Evolutionary conservation across 2,888 invertebrate species (phyloP), one percentile per base, ranked within the genome.

Genomic region (Sussaba pulchella): DNA sequence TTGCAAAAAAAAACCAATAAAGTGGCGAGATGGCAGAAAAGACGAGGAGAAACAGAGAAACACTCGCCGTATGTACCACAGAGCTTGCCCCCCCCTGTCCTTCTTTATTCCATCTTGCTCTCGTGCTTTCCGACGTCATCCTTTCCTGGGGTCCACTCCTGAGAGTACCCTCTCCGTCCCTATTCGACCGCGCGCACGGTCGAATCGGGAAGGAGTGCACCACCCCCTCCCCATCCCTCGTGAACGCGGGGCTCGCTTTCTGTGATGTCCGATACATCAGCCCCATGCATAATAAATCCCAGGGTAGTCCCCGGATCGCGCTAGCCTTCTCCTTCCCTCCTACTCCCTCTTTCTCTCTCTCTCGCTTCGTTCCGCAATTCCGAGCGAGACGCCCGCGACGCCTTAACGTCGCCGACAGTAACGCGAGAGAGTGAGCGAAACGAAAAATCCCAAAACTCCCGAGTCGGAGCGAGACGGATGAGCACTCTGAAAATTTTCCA

Each of bases 261-360:
- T 87, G 87, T 88, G 88, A 89, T 90, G 91, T 90, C 90, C 91
- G 89, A 91, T 91, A 91, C 89, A 88, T 90, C 89, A 89, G 88
- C 87, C 84, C 88, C 89, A 87, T 90, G 91, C 89, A 91, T 91
- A 91, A 91, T 91, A 89, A 91, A 91, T 90, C 87, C 86, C 87
- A 74, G 84, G 85, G 73, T 77, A 76, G 83, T 74, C 79, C 80
- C 79, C 80, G 66, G 50, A 74, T 66, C 43, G 41, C 4, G 31
- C 31, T 31, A 31, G 31, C 6, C 31, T 31, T 6, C 4, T 31
- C 31, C 31, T 6, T 31, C 31, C 6, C 31, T 31, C 31, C 6
- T 6, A 5, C 31, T 31, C 31, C 6, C 31, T 45, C 50, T 74
- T 41, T 41, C 57, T 39, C 6, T n/a, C 9, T 72, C 43, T 77